Evolutionary conservation across 2,888 invertebrate species (phyloP), one percentile per base, ranked within the genome.

Genomic region (Eupithecia pulchellata): DNA sequence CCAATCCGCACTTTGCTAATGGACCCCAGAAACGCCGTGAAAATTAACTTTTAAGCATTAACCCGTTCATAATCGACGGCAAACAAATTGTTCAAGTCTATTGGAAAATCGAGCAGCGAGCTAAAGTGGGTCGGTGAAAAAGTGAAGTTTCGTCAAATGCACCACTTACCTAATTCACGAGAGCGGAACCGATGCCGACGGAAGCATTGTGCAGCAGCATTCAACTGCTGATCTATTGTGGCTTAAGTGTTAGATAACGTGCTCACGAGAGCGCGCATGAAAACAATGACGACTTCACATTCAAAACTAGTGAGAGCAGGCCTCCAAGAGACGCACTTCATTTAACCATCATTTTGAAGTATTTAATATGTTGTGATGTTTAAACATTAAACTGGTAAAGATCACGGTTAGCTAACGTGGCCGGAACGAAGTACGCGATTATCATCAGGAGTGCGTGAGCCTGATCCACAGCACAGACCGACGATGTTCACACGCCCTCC

Each of bases 71-170:
- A 91, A 91, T 91, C 85, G 86, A 79, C 72, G 75, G 86, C 85
- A 91, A 91, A 91, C 88, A 91, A 88, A 85, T 83, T 79, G 82
- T 84, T 79, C 61, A 64, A 69, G 79, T 72, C 78, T 81, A 85
- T 89, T 84, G 82, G 85, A 83, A 84, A 85, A 87, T 84, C 83
- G 83, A 82, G 84, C 81, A 81, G 78, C 77, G 78, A 77, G 78
- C 74, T 77, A 84, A 90, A 90, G 87, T 89, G 80, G 89, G 83
- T 75, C 89, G 82, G 86, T 84, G 89, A 87, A 93, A 92, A 92
- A 92, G 93, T 91, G 92, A 92, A 91, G 91, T 91, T 91, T 93
- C 89, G 88, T 87, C 89, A 89, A 92, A 90, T 90, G 91, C 90
- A 91, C 91, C 89, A 92, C 89, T 93, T 93, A 93, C 90, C 90